phyloP scores from a whole-genome alignment of 2,113 vertebrate species.

The Eclectus roratus region DNA sequence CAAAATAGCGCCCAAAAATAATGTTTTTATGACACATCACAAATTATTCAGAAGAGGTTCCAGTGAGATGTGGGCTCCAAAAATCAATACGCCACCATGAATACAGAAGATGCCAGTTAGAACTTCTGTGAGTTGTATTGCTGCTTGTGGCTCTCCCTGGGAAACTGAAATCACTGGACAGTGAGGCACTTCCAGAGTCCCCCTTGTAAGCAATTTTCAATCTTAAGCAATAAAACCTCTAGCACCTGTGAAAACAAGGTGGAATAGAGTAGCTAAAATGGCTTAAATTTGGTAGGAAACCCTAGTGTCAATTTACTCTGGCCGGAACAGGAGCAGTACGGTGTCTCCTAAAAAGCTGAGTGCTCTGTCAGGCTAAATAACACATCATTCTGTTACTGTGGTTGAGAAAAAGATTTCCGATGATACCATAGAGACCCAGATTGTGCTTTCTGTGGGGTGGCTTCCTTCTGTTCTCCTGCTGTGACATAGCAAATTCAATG shows the following conservation, averaged over 20 bases:
- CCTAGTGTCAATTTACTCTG: not conserved
- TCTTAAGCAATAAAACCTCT: not conserved
- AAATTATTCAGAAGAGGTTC: not conserved
- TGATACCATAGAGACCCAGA: not conserved
- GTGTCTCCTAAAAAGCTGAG: not conserved
- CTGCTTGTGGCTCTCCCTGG: not conserved
- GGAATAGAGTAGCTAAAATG: not conserved
- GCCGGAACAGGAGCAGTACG: not conserved
- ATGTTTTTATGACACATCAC: not conserved
- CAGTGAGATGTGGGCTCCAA: not conserved
- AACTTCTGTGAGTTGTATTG: not conserved
- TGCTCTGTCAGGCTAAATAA: not conserved
- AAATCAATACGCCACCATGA: not conserved
- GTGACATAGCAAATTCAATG: not conserved
- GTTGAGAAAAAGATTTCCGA: not conserved
- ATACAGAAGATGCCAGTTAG: not conserved
- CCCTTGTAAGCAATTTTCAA: not conserved
- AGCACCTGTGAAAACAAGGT: not conserved
- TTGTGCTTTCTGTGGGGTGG: not conserved
- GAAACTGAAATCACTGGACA: not conserved
- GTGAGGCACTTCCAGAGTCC: accelerated
- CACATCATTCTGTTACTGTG: not conserved
- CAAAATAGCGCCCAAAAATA: not conserved
- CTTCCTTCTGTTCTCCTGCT: not conserved
- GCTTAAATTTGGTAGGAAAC: not conserved